Evolutionary conservation across 2,113 vertebrate genomes (phyloP), one percentile per base, ranked within the genome.

Genomic region (Trematomus loennbergii): DNA sequence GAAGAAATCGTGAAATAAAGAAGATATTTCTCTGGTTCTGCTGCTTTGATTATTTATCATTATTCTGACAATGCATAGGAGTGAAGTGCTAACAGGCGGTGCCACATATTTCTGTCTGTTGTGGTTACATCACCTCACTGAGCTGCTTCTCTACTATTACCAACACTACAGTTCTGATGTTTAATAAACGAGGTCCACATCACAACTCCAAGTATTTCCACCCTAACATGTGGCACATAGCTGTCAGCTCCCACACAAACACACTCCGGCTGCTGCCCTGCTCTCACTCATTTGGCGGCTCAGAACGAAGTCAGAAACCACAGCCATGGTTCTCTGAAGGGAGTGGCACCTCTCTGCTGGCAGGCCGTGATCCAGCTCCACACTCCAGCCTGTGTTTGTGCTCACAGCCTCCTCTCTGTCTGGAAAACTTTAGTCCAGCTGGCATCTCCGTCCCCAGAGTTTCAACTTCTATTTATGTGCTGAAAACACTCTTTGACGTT

Each of bases 271-370:
- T 3, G 12, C 36, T 54, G 65, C 64, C 59, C 64, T 7, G 17
- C 60, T 29, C 49, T 65, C 58, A 55, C 54, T 76, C 43, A 25
- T 71, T 45, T 65, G 59, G 43, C 52, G 55, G 33, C 65, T 61
- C 45, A 22, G 62, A 64, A 72, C 18, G 50, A 72, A 75, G 16
- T 53, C 36, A 65, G 20, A 78, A 72, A 74, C 64, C 76, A 60
- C 54, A 73, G 59, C 1, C 4, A 55, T 77, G 71, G 80, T 50
- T 36, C 57, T 73, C 40, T 40, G 65, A 57, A 68, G 60, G 57
- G 78, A 74, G 85, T 33, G 78, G 71, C 81, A 53, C 72, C 65
- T 69, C 72, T 45, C 58, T 52, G 71, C 82, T 65, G 55, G 46
- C 40, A 49, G 72, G 55, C 25, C 17, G 18, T 2, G 36, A 36